Base-by-base conservation (phyloP, 2,797 vertebrate genomes). In the Remorina albescens region DNA sequence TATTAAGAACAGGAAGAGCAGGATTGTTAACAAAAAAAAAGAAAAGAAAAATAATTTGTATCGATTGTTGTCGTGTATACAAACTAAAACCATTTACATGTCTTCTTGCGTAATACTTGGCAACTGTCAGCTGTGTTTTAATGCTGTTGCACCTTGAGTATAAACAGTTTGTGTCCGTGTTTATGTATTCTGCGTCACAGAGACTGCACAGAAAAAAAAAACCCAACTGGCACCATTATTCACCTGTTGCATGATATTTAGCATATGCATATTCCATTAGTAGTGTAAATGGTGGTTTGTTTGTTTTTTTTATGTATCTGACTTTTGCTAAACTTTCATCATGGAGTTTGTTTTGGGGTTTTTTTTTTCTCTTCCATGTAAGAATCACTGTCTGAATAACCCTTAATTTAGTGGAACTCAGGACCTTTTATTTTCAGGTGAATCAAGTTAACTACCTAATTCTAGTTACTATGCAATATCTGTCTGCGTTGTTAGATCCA, bases 21-120 rank as follows among this genome's bases (percentile, higher is more conserved):
- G 8, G 0, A 39, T 2, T 1, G 5, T 1, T 15, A 18, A n/a
- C n/a, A n/a, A n/a, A n/a, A n/a, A n/a, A 34, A 9, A 0, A 30
- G 15, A 12, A 16, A 37, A 30, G 46, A 46, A 4, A 6, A 61
- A 3, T 4, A 26, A 19, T 39, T 34, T 42, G 6, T 26, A 5
- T 59, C 37, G 26, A 30, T 30, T 28, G 10, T 8, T 28, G 21
- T 46, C 4, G 21, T 8, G 5, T 16, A 62, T 36, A 47, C 28
- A 16, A 56, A 5, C 9, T 32, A 53, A 54, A 28, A 1, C 42
- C 6, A 28, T 28, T 8, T 39, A 19, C 47, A 0, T 0, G 15
- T 32, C 2, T n/a, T 13, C 21, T 6, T 39, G 3, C 57, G 10
- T 2, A 23, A 30, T 1, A 12, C 23, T 21, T 49, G 16, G 16